Conservation (phyloP, 2,888 invertebrate species). For the Volucella inflata region DNA sequence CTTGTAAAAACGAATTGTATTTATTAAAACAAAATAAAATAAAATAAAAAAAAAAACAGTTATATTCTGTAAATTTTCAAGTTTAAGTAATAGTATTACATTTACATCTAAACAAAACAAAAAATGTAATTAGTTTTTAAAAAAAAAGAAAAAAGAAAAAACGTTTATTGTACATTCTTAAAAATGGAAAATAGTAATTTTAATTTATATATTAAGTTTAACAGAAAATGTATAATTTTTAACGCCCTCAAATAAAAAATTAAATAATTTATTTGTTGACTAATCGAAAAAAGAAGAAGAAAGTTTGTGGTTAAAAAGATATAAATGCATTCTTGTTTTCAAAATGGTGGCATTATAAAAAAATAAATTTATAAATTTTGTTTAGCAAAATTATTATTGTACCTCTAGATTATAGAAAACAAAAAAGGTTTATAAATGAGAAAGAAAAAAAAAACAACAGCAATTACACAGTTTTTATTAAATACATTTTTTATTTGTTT, state of each 20-base stretch:
- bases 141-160: background rate
- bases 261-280: conserved; percentile 56
- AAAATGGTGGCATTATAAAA: conserved; percentile 50
- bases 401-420: conserved; percentile 22
- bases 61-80: conserved; percentile 31
- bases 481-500: conserved; percentile 16
- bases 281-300: conserved; percentile 20
- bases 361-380: conserved; percentile 26
- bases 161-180: conserved; percentile 47
- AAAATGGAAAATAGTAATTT: conserved; percentile 37
- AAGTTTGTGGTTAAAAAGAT: conserved; percentile 35
- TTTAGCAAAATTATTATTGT: conserved; percentile 26
- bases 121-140: conserved; percentile 40
- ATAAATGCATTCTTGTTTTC: conserved; percentile 20
- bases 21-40: conserved; percentile 28
- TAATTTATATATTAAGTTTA: conserved; percentile 31
- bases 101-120: conserved; percentile 11
- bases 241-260: conserved; percentile 4
- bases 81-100: conserved; percentile 28
- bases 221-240: conserved; percentile 2
- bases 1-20: conserved; percentile 53
- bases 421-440: conserved; percentile 8
- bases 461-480: conserved; percentile 38
- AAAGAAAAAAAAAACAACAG: background rate
- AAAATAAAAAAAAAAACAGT: conserved; percentile 17